Conservation (phyloP, 2,113 vertebrate genomes). For the Heterotilapia buettikoferi region DNA sequence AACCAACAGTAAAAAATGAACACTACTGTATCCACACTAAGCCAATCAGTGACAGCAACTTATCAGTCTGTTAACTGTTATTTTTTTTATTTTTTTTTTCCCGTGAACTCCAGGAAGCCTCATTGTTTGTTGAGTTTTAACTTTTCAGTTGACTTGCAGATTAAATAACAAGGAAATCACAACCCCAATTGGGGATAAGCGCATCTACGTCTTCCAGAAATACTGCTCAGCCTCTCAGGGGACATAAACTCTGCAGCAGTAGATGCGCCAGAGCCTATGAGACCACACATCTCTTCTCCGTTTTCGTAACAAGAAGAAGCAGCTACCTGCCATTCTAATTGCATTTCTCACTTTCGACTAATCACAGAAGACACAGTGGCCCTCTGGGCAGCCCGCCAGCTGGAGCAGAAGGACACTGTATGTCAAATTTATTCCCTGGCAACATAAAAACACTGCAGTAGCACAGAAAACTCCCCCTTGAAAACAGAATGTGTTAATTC, state of each 20-base stretch:
- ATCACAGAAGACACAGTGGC: constrained; percentile 56
- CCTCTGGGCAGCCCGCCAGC: constrained; percentile 58
- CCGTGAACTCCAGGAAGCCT: not conserved
- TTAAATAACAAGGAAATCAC: constrained; percentile 22
- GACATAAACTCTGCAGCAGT: not conserved
- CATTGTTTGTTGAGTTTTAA: not conserved
- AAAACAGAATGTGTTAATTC: constrained; percentile 10
- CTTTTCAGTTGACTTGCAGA: constrained; percentile 18
- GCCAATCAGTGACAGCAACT: not conserved
- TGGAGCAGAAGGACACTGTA: constrained; percentile 54
- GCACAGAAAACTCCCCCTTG: not conserved
- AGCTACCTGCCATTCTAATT: constrained; percentile 75
- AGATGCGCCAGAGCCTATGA: constrained; percentile 20
- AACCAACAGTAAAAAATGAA: not conserved
- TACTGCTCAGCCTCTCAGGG: not conserved
- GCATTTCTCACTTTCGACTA: constrained; percentile 66
- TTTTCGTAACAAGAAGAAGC: constrained; percentile 61
- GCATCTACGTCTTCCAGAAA: constrained; percentile 19
- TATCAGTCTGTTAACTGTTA: not conserved
- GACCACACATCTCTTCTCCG: constrained; percentile 52
- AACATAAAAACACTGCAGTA: constrained; percentile 26
- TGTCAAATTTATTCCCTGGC: constrained; percentile 56
- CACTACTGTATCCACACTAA: not conserved
- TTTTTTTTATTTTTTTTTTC: not conserved
- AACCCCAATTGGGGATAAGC: constrained; percentile 9